phyloP scores from a whole-genome alignment of 2,113 vertebrate species.

The Pangasianodon hypophthalmus region DNA sequence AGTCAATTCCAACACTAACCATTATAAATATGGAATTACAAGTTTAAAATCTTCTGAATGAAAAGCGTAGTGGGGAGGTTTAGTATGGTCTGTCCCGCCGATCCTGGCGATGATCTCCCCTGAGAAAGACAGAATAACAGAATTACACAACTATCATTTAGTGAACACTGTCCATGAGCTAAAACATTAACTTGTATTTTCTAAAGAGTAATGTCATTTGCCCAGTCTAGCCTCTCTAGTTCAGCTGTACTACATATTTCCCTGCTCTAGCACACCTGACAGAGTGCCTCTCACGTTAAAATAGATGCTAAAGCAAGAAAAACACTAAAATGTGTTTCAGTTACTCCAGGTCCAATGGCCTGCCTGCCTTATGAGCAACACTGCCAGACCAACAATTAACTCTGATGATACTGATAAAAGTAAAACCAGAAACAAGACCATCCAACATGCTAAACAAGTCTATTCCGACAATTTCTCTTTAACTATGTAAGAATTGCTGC shows the following conservation, averaged over 20 bases:
- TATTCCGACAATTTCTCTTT: neutral
- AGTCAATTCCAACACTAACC: slow-evolving; percentile 39
- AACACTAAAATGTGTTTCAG: neutral
- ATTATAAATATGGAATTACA: slow-evolving; percentile 56
- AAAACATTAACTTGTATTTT: neutral
- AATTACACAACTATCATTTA: neutral
- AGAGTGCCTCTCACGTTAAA: neutral
- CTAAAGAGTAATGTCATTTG: neutral
- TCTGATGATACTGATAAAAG: neutral
- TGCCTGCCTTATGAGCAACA: neutral
- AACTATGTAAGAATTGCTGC: neutral
- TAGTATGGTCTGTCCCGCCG: slow-evolving; percentile 60
- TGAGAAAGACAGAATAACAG: slow-evolving; percentile 2
- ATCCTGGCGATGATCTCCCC: slow-evolving; percentile 61
- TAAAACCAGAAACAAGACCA: neutral
- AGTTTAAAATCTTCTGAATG: slow-evolving; percentile 57
- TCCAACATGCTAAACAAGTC: too few species aligned
- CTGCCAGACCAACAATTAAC: neutral
- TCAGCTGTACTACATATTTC: neutral
- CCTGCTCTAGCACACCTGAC: neutral
- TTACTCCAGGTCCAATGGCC: neutral
- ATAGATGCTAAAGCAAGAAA: neutral
- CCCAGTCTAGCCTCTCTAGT: too few species aligned
- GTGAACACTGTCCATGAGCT: neutral
- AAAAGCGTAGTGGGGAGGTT: slow-evolving; percentile 10